Evolutionary conservation across 2,797 vertebrate species (phyloP), one percentile per base, ranked within the genome.

Genomic region (Pogoniulus pusillus): DNA sequence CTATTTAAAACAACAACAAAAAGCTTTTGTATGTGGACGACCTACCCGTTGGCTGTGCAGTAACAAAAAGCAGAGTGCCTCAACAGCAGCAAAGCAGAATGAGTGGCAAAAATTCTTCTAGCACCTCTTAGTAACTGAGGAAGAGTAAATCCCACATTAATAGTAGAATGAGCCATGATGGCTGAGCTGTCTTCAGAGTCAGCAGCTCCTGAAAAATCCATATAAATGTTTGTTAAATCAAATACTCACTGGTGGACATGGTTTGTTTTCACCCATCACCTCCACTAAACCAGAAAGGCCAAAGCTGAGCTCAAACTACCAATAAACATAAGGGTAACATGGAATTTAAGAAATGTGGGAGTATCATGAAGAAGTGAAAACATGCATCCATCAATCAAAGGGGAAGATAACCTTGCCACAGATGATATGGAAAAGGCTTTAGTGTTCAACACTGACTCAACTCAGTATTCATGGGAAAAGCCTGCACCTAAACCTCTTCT

Each of bases 41-140:
- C 97, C 92, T 94, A 99, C 98, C 98, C 91, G 5, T 94, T 96
- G 29, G 74, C 76, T 51, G 96, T 94, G 59, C 97, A 91, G 87
- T 87, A 69, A 78, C 89, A 94, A 92, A 89, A 87, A 58, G 96
- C 54, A 15, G 96, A 85, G 58, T 85, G 68, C 58, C 94, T 95
- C 74, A 93, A 83, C 34, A 85, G 75, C 35, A 91, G 49, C 15
- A 68, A 20, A 6, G 96, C 70, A 69, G 94, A 84, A 62, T 24
- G 91, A 71, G 64, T 27, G 8, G 84, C 82, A 91, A 97, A 85
- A 94, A 94, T 91, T 74, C 98, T 96, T 82, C 91, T 82, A 62
- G 94, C 93, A 70, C 96, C 83, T 80, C 94, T 97, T 80, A 98
- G 71, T 55, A 98, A 85, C 8, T 94, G 85, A 60, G 96, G 95